Percentiles rank a stretch among this genome's conserved stretches.
Conservation (phyloP, 2,797 vertebrate species). For the Argya squamiceps region DNA sequence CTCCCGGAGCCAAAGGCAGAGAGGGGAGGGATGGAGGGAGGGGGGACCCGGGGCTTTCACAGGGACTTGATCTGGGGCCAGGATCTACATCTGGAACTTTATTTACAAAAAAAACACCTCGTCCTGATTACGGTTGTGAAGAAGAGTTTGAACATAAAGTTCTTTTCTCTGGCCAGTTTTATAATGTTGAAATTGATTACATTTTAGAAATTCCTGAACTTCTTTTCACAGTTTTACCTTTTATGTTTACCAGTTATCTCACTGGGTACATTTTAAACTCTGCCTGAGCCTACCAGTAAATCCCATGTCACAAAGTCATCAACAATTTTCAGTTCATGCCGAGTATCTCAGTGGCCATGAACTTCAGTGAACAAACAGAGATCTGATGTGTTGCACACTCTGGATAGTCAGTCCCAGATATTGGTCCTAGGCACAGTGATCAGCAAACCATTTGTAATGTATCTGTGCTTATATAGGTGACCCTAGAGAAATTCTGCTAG, state of each 20-base stretch:
- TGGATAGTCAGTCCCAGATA: background rate
- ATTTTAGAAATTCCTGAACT: background rate
- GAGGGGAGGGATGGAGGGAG: too few relatives aligned
- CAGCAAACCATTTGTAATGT: background rate
- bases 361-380: background rate
- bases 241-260: rapidly evolving
- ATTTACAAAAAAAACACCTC: background rate
- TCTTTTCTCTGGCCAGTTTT: rapidly evolving
- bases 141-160: background rate
- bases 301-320: background rate
- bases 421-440: background rate
- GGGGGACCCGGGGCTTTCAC: rapidly evolving
- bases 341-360: background rate
- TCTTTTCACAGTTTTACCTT: background rate
- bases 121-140: background rate
- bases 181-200: background rate
- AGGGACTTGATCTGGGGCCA: rapidly evolving
- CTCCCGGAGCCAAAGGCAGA: rapidly evolving
- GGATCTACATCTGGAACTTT: background rate
- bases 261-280: background rate
- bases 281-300: background rate
- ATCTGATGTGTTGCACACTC: rapidly evolving
- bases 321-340: background rate
- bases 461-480: background rate
- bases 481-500: background rate